These are phyloP conservation scores for Copidosoma aretas DNA, from an alignment of 2,888 invertebrate genomes.

Conservation along the genomic window DNA sequence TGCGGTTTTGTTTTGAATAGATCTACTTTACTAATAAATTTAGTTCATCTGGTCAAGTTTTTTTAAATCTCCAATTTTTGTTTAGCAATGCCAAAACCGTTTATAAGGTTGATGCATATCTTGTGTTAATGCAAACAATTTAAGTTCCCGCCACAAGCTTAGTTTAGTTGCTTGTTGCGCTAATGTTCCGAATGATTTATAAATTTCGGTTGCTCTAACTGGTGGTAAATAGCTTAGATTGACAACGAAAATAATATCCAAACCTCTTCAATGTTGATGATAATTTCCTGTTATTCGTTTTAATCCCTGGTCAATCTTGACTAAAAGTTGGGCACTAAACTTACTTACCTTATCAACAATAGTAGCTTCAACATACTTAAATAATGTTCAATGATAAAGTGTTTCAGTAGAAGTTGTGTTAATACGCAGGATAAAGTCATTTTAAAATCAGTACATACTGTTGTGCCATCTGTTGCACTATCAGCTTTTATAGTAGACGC, in stretches of 20 bases:
- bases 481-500: no score
- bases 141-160: conserved; percentile 49
- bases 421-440: conserved; percentile 36
- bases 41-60: conserved; percentile 41
- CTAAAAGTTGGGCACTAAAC: conserved; percentile 50
- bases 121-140: conserved; percentile 50
- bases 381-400: conserved; percentile 42
- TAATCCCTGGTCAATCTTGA: conserved; percentile 50
- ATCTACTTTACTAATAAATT: conserved; percentile 47
- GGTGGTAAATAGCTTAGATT: conserved; percentile 57
- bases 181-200: conserved; percentile 39
- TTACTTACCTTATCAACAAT: conserved; percentile 55
- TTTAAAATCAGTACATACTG: conserved; percentile 41
- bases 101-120: conserved; percentile 54
- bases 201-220: conserved; percentile 49
- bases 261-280: conserved; percentile 51
- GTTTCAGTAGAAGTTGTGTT: conserved; percentile 1
- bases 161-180: conserved; percentile 41
- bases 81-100: conserved; percentile 50
- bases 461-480: no score
- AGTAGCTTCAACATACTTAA: conserved; percentile 48
- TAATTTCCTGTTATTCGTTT: conserved; percentile 54
- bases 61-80: conserved; percentile 51
- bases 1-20: conserved; percentile 37
- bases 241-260: conserved; percentile 54